Conservation (phyloP, 2,113 vertebrate genomes). For the Apteryx mantelli region DNA sequence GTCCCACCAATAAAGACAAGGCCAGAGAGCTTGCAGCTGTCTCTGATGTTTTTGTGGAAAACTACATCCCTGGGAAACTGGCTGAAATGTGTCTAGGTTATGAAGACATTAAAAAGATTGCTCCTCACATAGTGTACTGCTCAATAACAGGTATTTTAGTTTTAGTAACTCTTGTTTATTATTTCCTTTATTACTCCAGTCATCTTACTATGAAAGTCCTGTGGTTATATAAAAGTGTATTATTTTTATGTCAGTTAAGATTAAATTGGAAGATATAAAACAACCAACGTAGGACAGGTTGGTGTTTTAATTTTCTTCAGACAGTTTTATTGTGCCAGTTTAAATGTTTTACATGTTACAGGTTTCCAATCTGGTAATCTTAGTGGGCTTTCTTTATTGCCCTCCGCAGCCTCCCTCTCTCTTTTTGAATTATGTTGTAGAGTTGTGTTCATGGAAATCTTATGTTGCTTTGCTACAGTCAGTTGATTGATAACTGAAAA, state of each 20-base stretch:
- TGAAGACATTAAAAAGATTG: slow-evolving; percentile 80
- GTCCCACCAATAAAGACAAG: neutral
- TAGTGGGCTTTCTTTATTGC: neutral
- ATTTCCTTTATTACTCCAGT: neutral
- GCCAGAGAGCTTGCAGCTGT: slow-evolving; percentile 82
- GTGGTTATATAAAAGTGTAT: neutral
- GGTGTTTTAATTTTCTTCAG: neutral
- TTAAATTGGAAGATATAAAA: neutral
- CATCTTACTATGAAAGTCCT: neutral
- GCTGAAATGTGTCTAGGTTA: slow-evolving; percentile 87
- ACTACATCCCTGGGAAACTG: slow-evolving; percentile 92
- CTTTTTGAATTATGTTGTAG: neutral
- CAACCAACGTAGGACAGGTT: neutral
- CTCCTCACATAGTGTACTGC: slow-evolving; percentile 90
- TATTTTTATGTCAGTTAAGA: neutral
- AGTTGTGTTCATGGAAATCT: neutral
- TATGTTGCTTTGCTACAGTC: neutral
- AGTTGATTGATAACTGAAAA: neutral
- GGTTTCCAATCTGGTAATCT: neutral
- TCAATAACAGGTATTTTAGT: slow-evolving; percentile 90
- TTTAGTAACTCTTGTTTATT: neutral
- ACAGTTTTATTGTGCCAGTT: neutral
- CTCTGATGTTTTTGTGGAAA: slow-evolving; percentile 93
- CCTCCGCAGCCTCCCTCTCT: neutral
- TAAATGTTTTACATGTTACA: neutral